Evolutionary conservation across 2,888 invertebrate genomes (phyloP), one percentile per base, ranked within the genome.

Genomic region (Chaetogeoica ovagalla): DNA sequence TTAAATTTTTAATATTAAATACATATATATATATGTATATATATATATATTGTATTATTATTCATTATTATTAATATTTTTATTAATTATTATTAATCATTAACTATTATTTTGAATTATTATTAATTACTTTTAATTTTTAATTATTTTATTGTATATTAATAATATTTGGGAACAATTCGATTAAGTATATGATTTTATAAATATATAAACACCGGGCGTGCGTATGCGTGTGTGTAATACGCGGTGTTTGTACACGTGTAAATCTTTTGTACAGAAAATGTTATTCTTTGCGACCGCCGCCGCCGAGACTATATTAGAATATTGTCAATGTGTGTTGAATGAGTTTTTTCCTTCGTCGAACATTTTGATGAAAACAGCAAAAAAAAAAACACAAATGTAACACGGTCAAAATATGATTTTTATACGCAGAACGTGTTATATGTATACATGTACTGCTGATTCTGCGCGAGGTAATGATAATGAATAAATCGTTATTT

Each of bases 131-230:
- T 30, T 2, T 30, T 30, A 30, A 30, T 30, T 30, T 30, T 30
- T 30, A 2, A 30, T 30, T 30, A 30, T 30, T 30, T 2, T 4
- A 30, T 30, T 48, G 48, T 48, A 48, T 48, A 48, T 48, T 15
- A 6, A 57, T 7, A 15, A 30, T 52, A 43, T 76, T 30, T 37
- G 69, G 77, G 62, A 77, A 77, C 69, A 60, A 69, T 62, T 69
- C 69, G 52, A 52, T 21, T 69, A 69, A 69, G 52, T 60, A 43
- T 17, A 23, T 48, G 9, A 48, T 68, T 19, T n/a, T 23, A 13
- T 52, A n/a, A 11, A 37, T 57, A 9, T 30, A 13, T 57, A 9
- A 48, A 13, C 48, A 13, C 13, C 48, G 48, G 13, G 48, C 48
- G 48, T 3, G 13, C 48, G 48, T 13, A 1, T 13, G 48, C 3